Percentiles rank a stretch among this genome's conserved stretches.
Conservation (phyloP, 1,140 invertebrate genomes). For the Galleria mellonella region DNA sequence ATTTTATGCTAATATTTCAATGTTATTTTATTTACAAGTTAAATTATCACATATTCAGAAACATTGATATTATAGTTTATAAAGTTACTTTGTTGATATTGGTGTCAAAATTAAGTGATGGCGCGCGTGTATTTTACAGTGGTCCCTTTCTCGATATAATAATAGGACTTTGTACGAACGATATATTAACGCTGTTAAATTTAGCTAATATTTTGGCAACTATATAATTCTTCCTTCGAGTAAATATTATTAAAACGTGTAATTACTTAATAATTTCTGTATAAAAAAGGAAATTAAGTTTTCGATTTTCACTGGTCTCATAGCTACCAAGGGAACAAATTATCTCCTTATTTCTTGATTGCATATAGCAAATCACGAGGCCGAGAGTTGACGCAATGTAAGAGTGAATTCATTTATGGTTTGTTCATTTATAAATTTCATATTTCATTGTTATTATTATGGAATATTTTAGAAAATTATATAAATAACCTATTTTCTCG, state of each 20-base stretch:
- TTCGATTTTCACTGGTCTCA: conserved; percentile 32
- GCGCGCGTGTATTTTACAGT: conserved; percentile 48
- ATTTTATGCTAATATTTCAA: conserved; percentile 18
- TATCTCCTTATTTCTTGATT: conserved; percentile 22
- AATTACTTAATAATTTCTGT: conserved; percentile 13
- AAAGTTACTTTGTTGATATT: conserved; percentile 12
- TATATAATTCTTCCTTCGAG: conserved; percentile 18
- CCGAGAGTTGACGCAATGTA: conserved; percentile 11
- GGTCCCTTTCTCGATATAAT: conserved; percentile 40
- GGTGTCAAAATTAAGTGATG: conserved; percentile 40
- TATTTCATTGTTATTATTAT: conserved; percentile 10
- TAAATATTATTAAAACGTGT: conserved; percentile 18
- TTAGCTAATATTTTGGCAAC: conserved; percentile 34
- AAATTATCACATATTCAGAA: conserved; percentile 16
- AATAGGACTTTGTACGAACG: conserved; percentile 56
- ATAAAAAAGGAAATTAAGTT: conserved; percentile 67
- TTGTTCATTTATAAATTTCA: conserved; percentile 31
- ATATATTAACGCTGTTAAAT: conserved; percentile 32
- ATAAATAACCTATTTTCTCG: conserved; percentile 46
- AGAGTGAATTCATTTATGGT: conserved; percentile 12
- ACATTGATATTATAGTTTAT: not conserved
- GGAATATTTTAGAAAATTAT: conserved; percentile 25
- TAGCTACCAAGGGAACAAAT: conserved; percentile 28
- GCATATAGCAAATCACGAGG: conserved; percentile 20
- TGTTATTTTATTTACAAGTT: conserved; percentile 26